These are phyloP conservation scores for Coleophora flavipennella DNA, from an alignment of 2,888 invertebrate genomes.

Conservation along the genomic window DNA sequence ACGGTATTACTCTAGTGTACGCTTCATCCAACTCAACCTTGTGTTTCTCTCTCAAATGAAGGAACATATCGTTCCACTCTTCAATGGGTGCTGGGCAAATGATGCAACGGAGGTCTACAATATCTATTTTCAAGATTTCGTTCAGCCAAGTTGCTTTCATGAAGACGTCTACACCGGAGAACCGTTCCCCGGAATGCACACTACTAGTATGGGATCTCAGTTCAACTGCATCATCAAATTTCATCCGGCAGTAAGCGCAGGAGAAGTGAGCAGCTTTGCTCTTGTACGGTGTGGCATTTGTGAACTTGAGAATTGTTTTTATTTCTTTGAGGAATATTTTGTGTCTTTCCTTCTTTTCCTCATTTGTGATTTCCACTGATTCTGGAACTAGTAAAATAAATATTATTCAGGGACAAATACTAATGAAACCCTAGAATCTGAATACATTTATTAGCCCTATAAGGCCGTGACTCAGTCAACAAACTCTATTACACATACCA, in stretches of 20 bases:
- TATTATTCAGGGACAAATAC: too few relatives aligned
- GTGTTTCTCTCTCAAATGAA: constrained; percentile 34
- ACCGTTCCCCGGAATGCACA: constrained; percentile 23
- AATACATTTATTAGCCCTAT: too few relatives aligned
- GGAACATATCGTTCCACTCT: constrained; percentile 40
- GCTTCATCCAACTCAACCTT: constrained; percentile 27
- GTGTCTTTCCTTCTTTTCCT: background rate
- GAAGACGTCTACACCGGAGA: constrained; percentile 24
- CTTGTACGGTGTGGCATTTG: constrained; percentile 45
- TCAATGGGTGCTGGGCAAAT: constrained; percentile 23
- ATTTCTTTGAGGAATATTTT: constrained; percentile 24
- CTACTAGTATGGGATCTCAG: constrained; percentile 31
- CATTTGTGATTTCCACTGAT: too few relatives aligned
- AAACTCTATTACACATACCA: too few relatives aligned
- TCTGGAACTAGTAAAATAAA: too few relatives aligned
- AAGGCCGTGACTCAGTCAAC: too few relatives aligned
- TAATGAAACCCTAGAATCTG: too few relatives aligned
- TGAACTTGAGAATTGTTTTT: constrained; percentile 29
- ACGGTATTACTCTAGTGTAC: constrained; percentile 37
- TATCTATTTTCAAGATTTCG: constrained; percentile 42
- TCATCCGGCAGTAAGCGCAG: constrained; percentile 40
- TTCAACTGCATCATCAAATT: constrained; percentile 31
- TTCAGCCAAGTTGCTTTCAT: constrained; percentile 39
- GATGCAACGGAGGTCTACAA: constrained; percentile 31
- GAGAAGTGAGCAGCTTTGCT: constrained; percentile 24